Base-by-base conservation (phyloP, 2,888 invertebrate genomes). In the Invenusta paracnida region DNA sequence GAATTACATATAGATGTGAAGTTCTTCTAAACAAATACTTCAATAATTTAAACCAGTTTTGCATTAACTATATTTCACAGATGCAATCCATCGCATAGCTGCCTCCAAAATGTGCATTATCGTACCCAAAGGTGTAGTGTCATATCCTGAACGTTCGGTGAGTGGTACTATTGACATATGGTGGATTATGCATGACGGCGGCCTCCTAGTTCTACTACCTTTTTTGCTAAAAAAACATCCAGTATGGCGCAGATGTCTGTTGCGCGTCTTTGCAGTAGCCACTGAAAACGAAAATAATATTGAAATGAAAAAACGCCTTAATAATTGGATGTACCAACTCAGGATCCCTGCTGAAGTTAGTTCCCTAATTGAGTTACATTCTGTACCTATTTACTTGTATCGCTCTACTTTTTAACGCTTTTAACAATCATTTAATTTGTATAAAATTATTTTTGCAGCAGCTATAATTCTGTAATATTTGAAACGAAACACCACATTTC, bases 241-340 rank as follows among this genome's bases (percentile, higher is more conserved):
- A 87, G 90, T 90, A n/a, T 88, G 88, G 89, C 85, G 83, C 66
- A 84, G 86, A 73, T 89, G 89, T 85, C 83, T 81, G 0, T 82
- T 89, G 17, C 82, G 89, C 0, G 87, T 89, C 28, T 89, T 89
- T 87, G 88, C 89, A 17, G 88, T 89, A 0, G 89, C 89, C 48
- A 97, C 98, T 92, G 95, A 97, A 93, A 96, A 96, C 91, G 98
- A 98, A 91, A 98, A 98, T 93, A 97, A 97, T 27, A 96, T 97
- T 89, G 97, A 97, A 92, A 98, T 98, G 96, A 97, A 98, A 92
- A 96, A 97, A 91, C 98, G 98, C 92, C 93, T 98, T 85, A 96
- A 97, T 92, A 96, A 95, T 92, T 97, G 98, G 93, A 93, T 98
- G 85, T 98, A 98, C 91, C 96, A 98, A 91, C 93, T 98, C 86